phyloP scores from a whole-genome alignment of 2,797 vertebrate genomes.

The Trichosurus vulpecula region DNA sequence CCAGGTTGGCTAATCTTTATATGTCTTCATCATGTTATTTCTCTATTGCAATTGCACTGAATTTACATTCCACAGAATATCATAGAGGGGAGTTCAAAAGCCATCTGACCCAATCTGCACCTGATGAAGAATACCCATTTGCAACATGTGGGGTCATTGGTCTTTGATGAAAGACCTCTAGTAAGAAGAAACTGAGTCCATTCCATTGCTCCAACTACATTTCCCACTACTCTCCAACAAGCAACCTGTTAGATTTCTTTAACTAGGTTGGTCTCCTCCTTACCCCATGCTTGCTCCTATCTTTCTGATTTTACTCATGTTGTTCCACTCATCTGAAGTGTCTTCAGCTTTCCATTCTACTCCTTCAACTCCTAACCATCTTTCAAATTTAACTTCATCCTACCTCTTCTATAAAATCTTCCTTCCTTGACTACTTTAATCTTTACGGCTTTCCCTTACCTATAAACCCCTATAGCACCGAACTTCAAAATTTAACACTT shows the following conservation, averaged over 20 bases:
- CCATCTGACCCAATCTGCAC: neutral
- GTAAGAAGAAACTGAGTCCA: neutral
- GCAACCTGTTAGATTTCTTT: neutral
- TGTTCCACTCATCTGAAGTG: neutral
- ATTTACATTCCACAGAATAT: neutral
- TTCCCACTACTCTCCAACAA: slow-evolving; percentile 30
- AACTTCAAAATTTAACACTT: neutral
- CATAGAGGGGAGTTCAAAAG: neutral
- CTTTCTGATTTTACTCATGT: neutral
- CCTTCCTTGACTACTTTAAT: neutral
- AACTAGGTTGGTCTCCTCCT: slow-evolving; percentile 11
- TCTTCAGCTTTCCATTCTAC: neutral
- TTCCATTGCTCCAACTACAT: neutral
- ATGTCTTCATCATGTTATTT: neutral
- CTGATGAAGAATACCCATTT: neutral
- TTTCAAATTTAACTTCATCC: neutral
- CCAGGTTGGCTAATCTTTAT: neutral
- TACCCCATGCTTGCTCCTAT: neutral
- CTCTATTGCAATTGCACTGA: neutral
- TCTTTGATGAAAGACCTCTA: neutral
- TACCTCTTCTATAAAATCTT: neutral
- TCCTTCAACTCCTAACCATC: neutral
- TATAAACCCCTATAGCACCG: neutral
- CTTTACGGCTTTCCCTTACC: neutral
- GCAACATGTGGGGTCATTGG: neutral